Percentiles rank a stretch among this genome's conserved stretches.
Evolutionary conservation across 1,140 invertebrate species (phyloP).

Genomic region (Musca vetustissima): DNA sequence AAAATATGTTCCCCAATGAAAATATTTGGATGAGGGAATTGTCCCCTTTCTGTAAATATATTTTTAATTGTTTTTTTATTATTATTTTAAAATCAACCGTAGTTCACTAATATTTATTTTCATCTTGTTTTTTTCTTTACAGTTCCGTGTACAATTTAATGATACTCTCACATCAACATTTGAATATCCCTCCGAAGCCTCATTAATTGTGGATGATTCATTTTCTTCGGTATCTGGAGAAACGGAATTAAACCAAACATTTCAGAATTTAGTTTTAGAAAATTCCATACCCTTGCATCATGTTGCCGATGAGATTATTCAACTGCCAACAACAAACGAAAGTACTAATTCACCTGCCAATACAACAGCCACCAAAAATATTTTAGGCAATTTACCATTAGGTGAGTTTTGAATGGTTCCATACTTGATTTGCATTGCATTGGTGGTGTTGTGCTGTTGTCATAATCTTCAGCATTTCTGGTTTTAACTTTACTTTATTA

Average conservation of each 20-base stretch:
- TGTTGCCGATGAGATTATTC: slow-evolving; percentile 53
- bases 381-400: slow-evolving; percentile 55
- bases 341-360: slow-evolving; percentile 33
- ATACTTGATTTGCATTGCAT: slow-evolving; percentile 4
- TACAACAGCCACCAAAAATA: slow-evolving; percentile 40
- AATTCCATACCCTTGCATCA: slow-evolving; percentile 37
- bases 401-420: slow-evolving; percentile 41
- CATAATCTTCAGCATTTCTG: background rate
- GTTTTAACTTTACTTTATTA: background rate
- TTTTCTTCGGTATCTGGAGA: slow-evolving; percentile 37
- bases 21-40: too few relatives aligned
- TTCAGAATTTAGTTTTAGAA: slow-evolving; percentile 25
- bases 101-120: slow-evolving; percentile 18
- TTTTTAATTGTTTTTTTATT: background rate
- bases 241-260: slow-evolving; percentile 19
- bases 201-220: slow-evolving; percentile 65
- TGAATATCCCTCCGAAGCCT: slow-evolving; percentile 85
- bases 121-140: slow-evolving; percentile 38
- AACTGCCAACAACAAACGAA: slow-evolving; percentile 44
- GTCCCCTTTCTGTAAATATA: too few relatives aligned
- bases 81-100: background rate
- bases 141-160: slow-evolving; percentile 84
- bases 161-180: slow-evolving; percentile 78
- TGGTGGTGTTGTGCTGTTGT: background rate
- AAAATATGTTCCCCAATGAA: too few relatives aligned